phyloP scores from a whole-genome alignment of 1,140 invertebrate genomes.

The Hormaphis cornu region DNA sequence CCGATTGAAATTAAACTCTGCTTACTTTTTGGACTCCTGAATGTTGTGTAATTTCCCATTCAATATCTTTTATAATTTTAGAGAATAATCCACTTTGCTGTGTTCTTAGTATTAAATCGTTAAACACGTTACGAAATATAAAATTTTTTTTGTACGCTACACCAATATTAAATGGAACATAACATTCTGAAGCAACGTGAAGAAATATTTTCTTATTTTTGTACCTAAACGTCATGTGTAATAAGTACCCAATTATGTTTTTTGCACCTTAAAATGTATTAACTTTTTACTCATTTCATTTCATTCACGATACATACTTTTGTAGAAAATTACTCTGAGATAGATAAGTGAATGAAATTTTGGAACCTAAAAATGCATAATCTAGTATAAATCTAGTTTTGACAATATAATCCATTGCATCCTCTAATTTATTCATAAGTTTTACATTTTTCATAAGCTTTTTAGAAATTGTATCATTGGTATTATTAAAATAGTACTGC shows the following conservation, averaged over 20 bases:
- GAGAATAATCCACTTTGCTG: slow-evolving; percentile 54
- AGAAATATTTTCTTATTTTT: slow-evolving; percentile 50
- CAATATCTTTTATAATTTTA: slow-evolving; percentile 56
- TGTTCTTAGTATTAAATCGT: slow-evolving; percentile 48
- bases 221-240: not conserved
- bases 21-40: slow-evolving; percentile 34
- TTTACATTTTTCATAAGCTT: slow-evolving; percentile 49
- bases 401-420: slow-evolving; percentile 58
- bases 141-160: slow-evolving; percentile 52
- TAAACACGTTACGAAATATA: slow-evolving; percentile 51
- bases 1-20: too few species aligned
- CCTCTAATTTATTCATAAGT: slow-evolving; percentile 43
- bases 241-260: not conserved
- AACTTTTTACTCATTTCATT: too few species aligned
- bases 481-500: slow-evolving; percentile 57
- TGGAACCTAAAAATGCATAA: slow-evolving; percentile 61
- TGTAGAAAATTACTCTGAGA: slow-evolving; percentile 53
- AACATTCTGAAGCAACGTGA: slow-evolving; percentile 60
- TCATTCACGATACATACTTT: slow-evolving; percentile 2
- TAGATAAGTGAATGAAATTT: slow-evolving; percentile 55
- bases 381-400: slow-evolving; percentile 44
- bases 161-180: slow-evolving; percentile 55
- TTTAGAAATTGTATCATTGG: slow-evolving; percentile 44
- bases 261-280: too few species aligned
- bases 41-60: slow-evolving; percentile 50